Percentiles rank a stretch among this genome's conserved stretches.
phyloP scores from a whole-genome alignment of 2,113 vertebrate species.

The Dipodomys spectabilis region DNA sequence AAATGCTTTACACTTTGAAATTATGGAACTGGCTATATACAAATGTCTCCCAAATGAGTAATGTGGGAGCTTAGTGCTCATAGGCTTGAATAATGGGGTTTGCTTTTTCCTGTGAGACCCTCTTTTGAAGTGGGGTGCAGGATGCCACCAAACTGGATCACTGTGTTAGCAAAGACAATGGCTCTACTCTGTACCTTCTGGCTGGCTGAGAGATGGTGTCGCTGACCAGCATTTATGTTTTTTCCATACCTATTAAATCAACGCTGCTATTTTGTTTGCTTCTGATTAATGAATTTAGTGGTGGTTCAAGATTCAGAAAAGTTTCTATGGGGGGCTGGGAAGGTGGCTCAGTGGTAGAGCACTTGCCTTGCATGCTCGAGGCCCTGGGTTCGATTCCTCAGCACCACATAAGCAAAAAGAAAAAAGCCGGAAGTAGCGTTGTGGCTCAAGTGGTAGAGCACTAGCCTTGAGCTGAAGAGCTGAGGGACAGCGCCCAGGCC shows the following conservation, averaged over 20 bases:
- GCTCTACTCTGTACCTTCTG: background rate
- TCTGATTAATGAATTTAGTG: background rate
- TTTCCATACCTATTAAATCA: background rate
- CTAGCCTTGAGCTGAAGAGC: too few species aligned
- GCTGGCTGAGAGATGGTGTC: too few species aligned
- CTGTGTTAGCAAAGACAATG: background rate
- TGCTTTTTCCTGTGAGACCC: accelerated
- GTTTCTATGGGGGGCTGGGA: background rate
- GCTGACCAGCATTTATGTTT: background rate
- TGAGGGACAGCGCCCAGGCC: too few species aligned
- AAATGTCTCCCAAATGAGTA: background rate
- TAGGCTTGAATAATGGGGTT: accelerated
- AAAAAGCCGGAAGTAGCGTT: too few species aligned
- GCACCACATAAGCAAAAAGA: too few species aligned
- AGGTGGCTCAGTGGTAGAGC: too few species aligned
- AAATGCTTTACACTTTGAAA: background rate
- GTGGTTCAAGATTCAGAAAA: background rate
- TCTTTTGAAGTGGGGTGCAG: background rate
- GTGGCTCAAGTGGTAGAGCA: too few species aligned
- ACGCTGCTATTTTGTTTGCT: background rate
- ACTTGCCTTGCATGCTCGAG: too few species aligned
- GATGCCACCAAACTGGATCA: background rate
- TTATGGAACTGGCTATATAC: background rate
- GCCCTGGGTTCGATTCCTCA: too few species aligned
- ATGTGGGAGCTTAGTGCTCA: background rate